Evolutionary conservation across 2,797 vertebrate genomes (phyloP), one percentile per base, ranked within the genome.

Genomic region (Microtus agrestis): DNA sequence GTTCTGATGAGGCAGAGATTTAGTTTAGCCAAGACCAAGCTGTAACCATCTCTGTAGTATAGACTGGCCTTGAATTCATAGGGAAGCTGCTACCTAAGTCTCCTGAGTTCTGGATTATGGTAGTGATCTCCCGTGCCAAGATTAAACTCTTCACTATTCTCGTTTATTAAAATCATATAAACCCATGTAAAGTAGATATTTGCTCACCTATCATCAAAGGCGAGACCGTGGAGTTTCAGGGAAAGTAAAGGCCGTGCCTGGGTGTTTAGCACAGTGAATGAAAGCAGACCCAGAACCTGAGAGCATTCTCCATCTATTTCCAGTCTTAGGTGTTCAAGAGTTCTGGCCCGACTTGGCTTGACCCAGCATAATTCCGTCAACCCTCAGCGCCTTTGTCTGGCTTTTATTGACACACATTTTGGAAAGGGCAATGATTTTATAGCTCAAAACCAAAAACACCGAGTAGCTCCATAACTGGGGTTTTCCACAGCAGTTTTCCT

Each of bases 401-500:
- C 51, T 91, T 74, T 73, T n/a, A 59, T 88, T 74, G 54, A 85
- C 29, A 65, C 21, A 46, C 8, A 43, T 87, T 43, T 59, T n/a
- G 54, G 51, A 37, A 87, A 96, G 71, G 61, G 87, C 31, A 67
- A 65, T 1, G 14, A 93, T 40, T 87, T 40, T 87, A 56, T 4
- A 87, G 59, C 40, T 19, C 84, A 86, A 87, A 87, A 92, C 8
- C 11, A 59, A 80, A 96, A 94, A 73, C 76, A 43, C 8, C 15
- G 56, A 96, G n/a, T 67, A 29, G 34, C 94, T 87, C 46, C 73
- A 13, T 51, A 91, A 74, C 40, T 73, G 21, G 5, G 87, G 21
- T 77, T 87, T 40, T 48, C 43, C 85, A 89, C 81, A 96, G 29
- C 3, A 85, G 14, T 73, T 96, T 95, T 92, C 76, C n/a, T 95